Conservation (phyloP, 2,888 invertebrate species). For the Nymphalis polychloros region DNA sequence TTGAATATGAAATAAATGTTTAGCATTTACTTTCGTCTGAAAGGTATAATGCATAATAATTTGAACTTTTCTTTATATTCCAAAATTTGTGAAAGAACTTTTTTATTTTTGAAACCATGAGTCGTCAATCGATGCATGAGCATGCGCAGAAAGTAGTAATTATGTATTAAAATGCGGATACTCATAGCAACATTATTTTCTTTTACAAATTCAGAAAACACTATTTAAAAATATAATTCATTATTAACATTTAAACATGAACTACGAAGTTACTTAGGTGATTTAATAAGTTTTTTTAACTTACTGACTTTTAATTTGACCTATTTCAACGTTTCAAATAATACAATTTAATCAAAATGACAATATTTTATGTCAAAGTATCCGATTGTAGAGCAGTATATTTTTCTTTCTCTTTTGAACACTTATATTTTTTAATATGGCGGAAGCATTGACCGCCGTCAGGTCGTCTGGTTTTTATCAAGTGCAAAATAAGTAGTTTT, state of each 20-base stretch:
- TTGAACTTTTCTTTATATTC: background rate
- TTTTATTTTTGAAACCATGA: constrained; percentile 5
- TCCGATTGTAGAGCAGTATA: constrained; percentile 42
- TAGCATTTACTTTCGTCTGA: too few relatives aligned
- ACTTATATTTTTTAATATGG: constrained; percentile 74
- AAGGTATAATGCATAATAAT: too few relatives aligned
- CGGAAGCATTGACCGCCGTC: constrained; percentile 79
- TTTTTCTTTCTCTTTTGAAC: constrained; percentile 65
- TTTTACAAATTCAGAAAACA: too few relatives aligned
- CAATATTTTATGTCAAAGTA: constrained; percentile 28
- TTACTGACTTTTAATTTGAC: background rate
- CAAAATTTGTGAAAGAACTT: background rate
- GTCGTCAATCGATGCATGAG: background rate
- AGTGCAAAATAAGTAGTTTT: constrained; percentile 56
- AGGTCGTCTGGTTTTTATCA: constrained; percentile 69
- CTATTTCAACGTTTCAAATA: background rate
- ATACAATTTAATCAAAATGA: background rate
- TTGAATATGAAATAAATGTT: too few relatives aligned
- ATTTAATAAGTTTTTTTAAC: background rate
- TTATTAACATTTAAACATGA: too few relatives aligned
- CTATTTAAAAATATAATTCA: too few relatives aligned
- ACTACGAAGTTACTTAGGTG: background rate
- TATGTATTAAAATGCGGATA: background rate
- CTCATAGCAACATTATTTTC: background rate
- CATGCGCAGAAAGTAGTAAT: constrained; percentile 7